These are phyloP conservation scores for Beroe forskalii DNA, from an alignment of 37 sponge, comb jelly and placozoan genomes.

Conservation along the genomic window DNA sequence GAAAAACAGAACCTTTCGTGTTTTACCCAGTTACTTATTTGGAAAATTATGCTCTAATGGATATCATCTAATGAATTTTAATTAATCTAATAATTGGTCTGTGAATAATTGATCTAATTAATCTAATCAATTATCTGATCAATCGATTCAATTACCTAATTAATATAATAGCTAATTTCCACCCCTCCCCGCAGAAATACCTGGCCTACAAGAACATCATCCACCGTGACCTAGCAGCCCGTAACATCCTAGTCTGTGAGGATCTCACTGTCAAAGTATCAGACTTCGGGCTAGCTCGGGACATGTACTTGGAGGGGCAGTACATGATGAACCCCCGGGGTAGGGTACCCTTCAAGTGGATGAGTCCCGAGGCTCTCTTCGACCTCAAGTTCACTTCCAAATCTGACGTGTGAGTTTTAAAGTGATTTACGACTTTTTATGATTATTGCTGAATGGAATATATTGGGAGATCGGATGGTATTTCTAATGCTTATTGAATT, in stretches of 20 bases:
- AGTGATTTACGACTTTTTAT: neutral
- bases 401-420: conserved; percentile 69
- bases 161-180: too few species aligned
- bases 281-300: conserved; percentile 75
- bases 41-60: too few species aligned
- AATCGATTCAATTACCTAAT: too few species aligned
- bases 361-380: conserved; percentile 74
- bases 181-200: conserved; percentile 14
- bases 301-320: conserved; percentile 73
- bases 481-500: too few species aligned
- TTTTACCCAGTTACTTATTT: too few species aligned
- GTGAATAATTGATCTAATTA: too few species aligned
- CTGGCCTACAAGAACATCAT: conserved; percentile 48
- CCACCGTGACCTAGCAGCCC: conserved; percentile 57
- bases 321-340: conserved; percentile 68
- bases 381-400: conserved; percentile 74
- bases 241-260: conserved; percentile 40
- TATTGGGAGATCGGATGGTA: too few species aligned
- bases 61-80: too few species aligned
- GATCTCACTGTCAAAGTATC: conserved; percentile 71
- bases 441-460: neutral
- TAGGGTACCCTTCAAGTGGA: conserved; percentile 76
- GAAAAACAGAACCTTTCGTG: too few species aligned
- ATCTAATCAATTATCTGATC: too few species aligned
- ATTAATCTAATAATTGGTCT: too few species aligned